phyloP scores from a whole-genome alignment of 2,113 vertebrate genomes.

The Microcebus lehilahytsara region DNA sequence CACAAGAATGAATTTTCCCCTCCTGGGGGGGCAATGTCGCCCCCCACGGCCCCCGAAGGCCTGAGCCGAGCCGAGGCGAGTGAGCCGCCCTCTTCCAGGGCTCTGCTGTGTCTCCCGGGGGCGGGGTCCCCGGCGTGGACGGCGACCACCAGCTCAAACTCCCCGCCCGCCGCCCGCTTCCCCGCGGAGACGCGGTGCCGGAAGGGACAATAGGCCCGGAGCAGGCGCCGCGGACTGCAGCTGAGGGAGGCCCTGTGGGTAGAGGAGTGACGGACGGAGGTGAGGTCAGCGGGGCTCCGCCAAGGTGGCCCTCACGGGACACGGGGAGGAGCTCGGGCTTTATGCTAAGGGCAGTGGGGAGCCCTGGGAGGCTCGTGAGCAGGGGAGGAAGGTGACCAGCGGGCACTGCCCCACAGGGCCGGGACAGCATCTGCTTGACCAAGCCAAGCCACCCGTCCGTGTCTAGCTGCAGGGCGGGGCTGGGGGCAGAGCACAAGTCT shows the following conservation, averaged over 20 bases:
- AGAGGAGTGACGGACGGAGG: background rate
- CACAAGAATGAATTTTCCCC: background rate
- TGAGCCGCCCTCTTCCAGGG: background rate
- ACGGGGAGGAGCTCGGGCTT: accelerated
- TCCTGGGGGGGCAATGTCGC: background rate
- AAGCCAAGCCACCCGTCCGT: too few relatives aligned
- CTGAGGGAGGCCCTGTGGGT: background rate
- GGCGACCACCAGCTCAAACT: background rate
- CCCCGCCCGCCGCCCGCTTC: background rate
- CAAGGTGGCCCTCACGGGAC: background rate
- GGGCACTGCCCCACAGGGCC: background rate
- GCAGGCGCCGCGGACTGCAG: background rate
- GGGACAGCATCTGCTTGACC: background rate
- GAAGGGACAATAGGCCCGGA: background rate
- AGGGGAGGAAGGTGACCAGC: background rate
- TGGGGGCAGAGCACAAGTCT: background rate
- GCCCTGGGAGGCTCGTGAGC: background rate
- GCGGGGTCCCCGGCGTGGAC: background rate
- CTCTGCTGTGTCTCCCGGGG: background rate
- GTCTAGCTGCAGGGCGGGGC: background rate
- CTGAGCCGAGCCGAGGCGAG: background rate
- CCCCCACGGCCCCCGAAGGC: too few relatives aligned
- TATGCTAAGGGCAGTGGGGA: background rate
- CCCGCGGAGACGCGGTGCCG: background rate
- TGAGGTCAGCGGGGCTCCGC: background rate